These are phyloP conservation scores for Abrostola tripartita DNA, from an alignment of 2,888 invertebrate genomes.

Conservation along the genomic window DNA sequence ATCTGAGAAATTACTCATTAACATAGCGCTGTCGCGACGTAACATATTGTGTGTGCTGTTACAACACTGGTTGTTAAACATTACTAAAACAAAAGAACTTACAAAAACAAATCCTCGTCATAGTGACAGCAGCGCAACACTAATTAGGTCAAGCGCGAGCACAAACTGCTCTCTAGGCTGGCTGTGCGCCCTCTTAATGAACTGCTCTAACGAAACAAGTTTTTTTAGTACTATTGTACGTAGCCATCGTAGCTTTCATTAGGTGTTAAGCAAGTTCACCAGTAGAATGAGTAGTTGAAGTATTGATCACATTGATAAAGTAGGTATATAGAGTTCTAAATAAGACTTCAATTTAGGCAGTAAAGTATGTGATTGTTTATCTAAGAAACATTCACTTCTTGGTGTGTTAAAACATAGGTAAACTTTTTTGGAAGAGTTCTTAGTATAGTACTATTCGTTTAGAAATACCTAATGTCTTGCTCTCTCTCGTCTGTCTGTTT, in stretches of 20 bases:
- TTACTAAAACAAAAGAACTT: constrained; percentile 67
- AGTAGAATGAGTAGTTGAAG: constrained; percentile 11
- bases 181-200: constrained; percentile 78
- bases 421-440: too few species aligned
- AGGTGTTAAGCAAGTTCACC: constrained; percentile 33
- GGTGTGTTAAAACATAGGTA: too few species aligned
- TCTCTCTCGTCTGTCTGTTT: too few species aligned
- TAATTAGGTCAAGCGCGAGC: constrained; percentile 82
- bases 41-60: constrained; percentile 53
- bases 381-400: background rate
- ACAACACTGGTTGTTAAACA: constrained; percentile 55
- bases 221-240: constrained; percentile 74
- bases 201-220: constrained; percentile 80
- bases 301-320: constrained; percentile 21
- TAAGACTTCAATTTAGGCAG: background rate
- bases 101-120: constrained; percentile 74
- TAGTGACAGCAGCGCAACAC: constrained; percentile 73
- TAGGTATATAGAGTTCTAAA: background rate
- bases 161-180: constrained; percentile 75
- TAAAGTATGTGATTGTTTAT: background rate
- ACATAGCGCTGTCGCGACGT: constrained; percentile 48
- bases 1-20: constrained; percentile 54
- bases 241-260: constrained; percentile 38
- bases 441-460: too few species aligned
- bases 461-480: too few species aligned